Base-by-base conservation (phyloP, 2,797 vertebrate species). In the Tinamus major region DNA sequence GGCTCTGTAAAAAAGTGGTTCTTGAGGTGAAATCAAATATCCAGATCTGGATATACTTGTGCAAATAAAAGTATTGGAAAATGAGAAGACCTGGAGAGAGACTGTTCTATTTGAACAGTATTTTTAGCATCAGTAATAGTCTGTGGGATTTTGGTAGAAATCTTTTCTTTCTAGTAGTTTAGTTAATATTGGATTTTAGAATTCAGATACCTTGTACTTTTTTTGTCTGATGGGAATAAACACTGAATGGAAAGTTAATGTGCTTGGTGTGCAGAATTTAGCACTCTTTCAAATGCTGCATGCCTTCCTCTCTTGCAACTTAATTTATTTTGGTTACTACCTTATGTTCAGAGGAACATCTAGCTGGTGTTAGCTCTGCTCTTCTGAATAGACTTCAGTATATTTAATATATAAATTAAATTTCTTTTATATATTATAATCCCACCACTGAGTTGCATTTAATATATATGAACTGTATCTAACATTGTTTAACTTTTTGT, bases 31-130 rank as follows among this genome's bases (percentile, higher is more conserved):
- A 92, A 39, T 78, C 51, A 2, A 42, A 29, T 42, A 42, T 42
- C 14, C 41, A 42, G 39, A 6, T 75, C 59, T 93, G 2, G 23
- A 49, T 71, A 59, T 76, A 55, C 85, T 79, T 64, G 56, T 93
- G 91, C 63, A 90, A 91, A 67, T 79, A 29, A 92, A 96, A 90
- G 72, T 95, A 87, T 0, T 93, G 82, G 76, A 62, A 91, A 91
- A 49, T 61, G 46, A 70, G 31, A 63, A 65, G 77, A 42, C 19
- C 42, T 78, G 68, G 67, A 87, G 63, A 4, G 4, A 65, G 21
- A 11, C 70, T 85, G 29, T 88, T 85, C 39, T 70, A 3, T 78
- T 90, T 79, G 55, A 77, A 29, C 76, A 13, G 82, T 62, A 53
- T 20, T 74, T 46, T 63, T 64, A 62, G 20, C 4, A 58, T 39